phyloP scores from a whole-genome alignment of 2,888 invertebrate species.

The Drosophila nr. perissopoda region DNA sequence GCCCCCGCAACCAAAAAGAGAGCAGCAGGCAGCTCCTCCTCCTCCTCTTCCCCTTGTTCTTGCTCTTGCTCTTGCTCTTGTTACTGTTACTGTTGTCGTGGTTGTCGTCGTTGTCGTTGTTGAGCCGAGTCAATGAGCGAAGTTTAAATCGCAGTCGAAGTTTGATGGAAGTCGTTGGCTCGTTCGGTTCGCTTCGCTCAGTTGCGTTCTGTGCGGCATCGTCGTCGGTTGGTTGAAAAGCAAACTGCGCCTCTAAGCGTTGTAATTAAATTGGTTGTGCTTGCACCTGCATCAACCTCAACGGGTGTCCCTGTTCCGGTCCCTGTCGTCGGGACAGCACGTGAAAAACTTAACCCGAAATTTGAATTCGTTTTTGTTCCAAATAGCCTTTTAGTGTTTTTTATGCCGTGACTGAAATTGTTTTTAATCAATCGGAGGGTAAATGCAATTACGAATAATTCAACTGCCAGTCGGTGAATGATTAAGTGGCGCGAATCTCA shows the following conservation, averaged over 20 bases:
- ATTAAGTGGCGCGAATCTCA: conserved; percentile 14
- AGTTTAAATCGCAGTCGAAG: conserved; percentile 40
- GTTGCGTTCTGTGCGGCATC: conserved; percentile 57
- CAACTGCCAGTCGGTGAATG: conserved; percentile 13
- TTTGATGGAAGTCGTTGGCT: conserved; percentile 37
- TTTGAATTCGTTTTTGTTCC: conserved; percentile 16
- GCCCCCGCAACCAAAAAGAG: conserved; percentile 15
- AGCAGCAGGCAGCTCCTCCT: conserved; percentile 36
- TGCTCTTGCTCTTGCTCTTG: conserved; percentile 24
- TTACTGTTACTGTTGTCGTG: conserved; percentile 15
- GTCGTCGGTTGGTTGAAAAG: conserved; percentile 28
- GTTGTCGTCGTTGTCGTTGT: conserved; percentile 10
- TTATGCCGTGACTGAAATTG: conserved; percentile 12
- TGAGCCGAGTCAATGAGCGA: conserved; percentile 46
- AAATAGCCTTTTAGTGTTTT: not conserved
- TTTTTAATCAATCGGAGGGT: conserved; percentile 33
- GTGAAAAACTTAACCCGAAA: conserved; percentile 15
- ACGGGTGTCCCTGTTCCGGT: not conserved
- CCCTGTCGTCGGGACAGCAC: conserved; percentile 15
- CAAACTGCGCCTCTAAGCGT: conserved; percentile 3
- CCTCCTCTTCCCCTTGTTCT: not conserved
- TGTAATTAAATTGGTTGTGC: conserved; percentile 12
- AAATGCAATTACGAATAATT: conserved; percentile 32
- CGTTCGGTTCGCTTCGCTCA: conserved; percentile 39
- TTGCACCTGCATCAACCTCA: conserved; percentile 8